Conservation (phyloP, 2,797 vertebrate species). For the Acropternis orthonyx region DNA sequence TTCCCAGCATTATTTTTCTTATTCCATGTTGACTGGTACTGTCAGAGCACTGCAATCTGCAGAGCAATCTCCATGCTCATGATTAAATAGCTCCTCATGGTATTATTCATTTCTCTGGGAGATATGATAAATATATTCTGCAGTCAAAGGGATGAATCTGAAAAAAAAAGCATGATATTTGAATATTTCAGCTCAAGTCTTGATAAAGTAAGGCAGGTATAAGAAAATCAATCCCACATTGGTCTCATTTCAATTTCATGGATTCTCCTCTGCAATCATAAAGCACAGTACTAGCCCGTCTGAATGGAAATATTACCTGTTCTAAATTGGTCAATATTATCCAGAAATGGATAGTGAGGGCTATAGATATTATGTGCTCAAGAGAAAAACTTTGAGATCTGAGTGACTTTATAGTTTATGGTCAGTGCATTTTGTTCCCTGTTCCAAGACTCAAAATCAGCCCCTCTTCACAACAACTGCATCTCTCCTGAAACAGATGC, state of each 20-base stretch:
- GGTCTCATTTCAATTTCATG: slow-evolving; percentile 25
- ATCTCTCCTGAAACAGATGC: not conserved
- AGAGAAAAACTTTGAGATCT: not conserved
- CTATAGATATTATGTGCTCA: not conserved
- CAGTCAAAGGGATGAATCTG: not conserved
- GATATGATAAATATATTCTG: slow-evolving; percentile 41
- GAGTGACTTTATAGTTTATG: not conserved
- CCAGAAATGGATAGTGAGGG: not conserved
- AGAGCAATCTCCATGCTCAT: slow-evolving; percentile 21
- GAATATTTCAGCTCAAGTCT: slow-evolving; percentile 37
- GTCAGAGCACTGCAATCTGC: slow-evolving; percentile 27
- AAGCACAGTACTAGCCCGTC: not conserved
- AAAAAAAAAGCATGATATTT: not conserved
- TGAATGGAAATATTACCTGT: not conserved
- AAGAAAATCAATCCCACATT: slow-evolving; percentile 16
- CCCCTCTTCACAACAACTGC: not conserved
- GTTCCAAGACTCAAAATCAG: not conserved
- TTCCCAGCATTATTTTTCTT: slow-evolving; percentile 23
- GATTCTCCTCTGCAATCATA: not conserved
- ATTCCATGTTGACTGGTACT: slow-evolving; percentile 15
- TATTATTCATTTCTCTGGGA: slow-evolving; percentile 42
- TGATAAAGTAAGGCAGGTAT: slow-evolving; percentile 20
- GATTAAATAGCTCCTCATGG: slow-evolving; percentile 27
- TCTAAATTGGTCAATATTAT: not conserved
- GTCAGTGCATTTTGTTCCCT: not conserved